phyloP scores from a whole-genome alignment of 2,113 vertebrate species.

The Halcyon senegalensis region DNA sequence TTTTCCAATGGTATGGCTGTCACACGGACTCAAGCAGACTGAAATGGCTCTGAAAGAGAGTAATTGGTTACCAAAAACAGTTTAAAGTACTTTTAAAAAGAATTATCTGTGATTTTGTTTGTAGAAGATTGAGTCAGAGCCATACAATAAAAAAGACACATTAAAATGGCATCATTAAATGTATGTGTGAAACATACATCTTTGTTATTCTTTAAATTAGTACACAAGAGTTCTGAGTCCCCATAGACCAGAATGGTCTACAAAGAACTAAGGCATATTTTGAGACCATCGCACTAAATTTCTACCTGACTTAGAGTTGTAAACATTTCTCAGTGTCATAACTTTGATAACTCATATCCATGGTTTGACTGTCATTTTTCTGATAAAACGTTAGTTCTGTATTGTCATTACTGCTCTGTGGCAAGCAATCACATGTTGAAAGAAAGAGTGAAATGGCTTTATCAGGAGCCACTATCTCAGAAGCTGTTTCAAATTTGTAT shows the following conservation, averaged over 20 bases:
- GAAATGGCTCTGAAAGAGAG: neutral
- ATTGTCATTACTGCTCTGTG: neutral
- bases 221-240: neutral
- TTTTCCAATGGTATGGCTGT: neutral
- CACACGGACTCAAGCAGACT: neutral
- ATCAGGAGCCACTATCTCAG: neutral
- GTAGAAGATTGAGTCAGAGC: neutral
- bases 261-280: neutral
- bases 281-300: neutral
- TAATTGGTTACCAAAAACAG: neutral
- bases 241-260: neutral
- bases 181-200: neutral
- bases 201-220: neutral
- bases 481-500: conserved; percentile 1
- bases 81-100: neutral
- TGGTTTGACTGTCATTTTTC: neutral
- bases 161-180: neutral
- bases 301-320: neutral
- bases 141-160: neutral
- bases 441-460: conserved; percentile 10
- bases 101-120: neutral
- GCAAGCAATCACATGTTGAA: neutral
- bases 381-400: neutral
- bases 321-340: neutral
- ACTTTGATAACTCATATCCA: neutral